These are phyloP conservation scores for Drosophila lacertosa DNA, from an alignment of 1,140 invertebrate genomes.

Conservation along the genomic window DNA sequence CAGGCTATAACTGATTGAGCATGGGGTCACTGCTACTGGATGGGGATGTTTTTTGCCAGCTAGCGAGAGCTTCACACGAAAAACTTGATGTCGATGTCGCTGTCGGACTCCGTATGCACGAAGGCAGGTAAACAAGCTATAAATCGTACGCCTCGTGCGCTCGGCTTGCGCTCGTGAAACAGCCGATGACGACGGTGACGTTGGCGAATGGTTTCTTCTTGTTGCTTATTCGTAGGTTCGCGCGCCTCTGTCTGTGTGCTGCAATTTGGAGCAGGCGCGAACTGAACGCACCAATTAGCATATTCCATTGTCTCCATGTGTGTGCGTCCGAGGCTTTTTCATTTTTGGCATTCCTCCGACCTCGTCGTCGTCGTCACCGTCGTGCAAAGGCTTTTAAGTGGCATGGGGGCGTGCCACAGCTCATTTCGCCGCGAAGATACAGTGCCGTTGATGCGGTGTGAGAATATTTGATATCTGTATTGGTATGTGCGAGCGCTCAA, in stretches of 20 bases:
- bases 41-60: slow-evolving; percentile 60
- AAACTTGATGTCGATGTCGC: slow-evolving; percentile 15
- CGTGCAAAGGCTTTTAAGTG: slow-evolving; percentile 56
- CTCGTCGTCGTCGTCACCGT: slow-evolving; percentile 28
- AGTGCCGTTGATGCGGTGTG: slow-evolving; percentile 38
- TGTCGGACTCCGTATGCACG: slow-evolving; percentile 32
- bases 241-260: slow-evolving; percentile 55
- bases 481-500: slow-evolving; percentile 5
- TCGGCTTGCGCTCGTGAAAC: slow-evolving; percentile 43
- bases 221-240: slow-evolving; percentile 82
- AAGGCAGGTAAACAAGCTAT: slow-evolving; percentile 81
- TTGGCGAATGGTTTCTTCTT: slow-evolving; percentile 74
- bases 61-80: slow-evolving; percentile 49
- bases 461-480: slow-evolving; percentile 53
- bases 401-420: slow-evolving; percentile 70
- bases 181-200: slow-evolving; percentile 37
- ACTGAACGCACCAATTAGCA: slow-evolving; percentile 83
- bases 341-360: slow-evolving; percentile 68
- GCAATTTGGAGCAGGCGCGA: slow-evolving; percentile 79
- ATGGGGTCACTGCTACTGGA: slow-evolving; percentile 37
- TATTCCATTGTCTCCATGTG: slow-evolving; percentile 76
- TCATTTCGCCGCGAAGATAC: slow-evolving; percentile 64
- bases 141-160: slow-evolving; percentile 60
- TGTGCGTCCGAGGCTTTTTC: slow-evolving; percentile 53
- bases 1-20: slow-evolving; percentile 60